Conservation (phyloP, 2,797 vertebrate species). For the Xerus rutilus region DNA sequence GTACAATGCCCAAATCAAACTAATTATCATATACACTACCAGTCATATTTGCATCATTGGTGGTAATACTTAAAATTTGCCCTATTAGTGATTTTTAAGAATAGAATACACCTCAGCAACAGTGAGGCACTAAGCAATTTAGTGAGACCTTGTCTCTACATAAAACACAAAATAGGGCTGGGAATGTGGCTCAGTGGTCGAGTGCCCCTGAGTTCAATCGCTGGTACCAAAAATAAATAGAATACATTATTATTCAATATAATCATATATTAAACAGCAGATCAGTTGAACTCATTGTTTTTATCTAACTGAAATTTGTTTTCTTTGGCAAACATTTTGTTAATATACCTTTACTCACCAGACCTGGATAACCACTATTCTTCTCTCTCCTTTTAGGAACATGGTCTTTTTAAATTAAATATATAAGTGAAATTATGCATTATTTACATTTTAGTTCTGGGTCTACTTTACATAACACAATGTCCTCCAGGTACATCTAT, state of each 20-base stretch:
- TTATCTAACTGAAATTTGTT: not conserved
- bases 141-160: no score
- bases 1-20: not conserved
- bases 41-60: not conserved
- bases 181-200: no score
- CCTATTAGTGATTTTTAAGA: not conserved
- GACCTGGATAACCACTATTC: not conserved
- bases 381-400: not conserved
- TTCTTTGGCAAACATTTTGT: not conserved
- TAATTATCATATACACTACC: not conserved
- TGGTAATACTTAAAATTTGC: not conserved
- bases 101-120: no score
- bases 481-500: not conserved
- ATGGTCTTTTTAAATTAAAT: not conserved
- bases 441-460: not conserved
- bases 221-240: not conserved
- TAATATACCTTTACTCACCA: rapidly evolving
- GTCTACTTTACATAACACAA: not conserved
- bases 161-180: no score
- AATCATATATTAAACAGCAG: not conserved
- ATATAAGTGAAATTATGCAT: not conserved
- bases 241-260: not conserved
- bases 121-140: no score
- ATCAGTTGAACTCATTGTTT: not conserved
- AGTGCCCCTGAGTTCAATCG: no score